Evolutionary conservation across 2,113 vertebrate species (phyloP).

Genomic region (Galbula dea): DNA sequence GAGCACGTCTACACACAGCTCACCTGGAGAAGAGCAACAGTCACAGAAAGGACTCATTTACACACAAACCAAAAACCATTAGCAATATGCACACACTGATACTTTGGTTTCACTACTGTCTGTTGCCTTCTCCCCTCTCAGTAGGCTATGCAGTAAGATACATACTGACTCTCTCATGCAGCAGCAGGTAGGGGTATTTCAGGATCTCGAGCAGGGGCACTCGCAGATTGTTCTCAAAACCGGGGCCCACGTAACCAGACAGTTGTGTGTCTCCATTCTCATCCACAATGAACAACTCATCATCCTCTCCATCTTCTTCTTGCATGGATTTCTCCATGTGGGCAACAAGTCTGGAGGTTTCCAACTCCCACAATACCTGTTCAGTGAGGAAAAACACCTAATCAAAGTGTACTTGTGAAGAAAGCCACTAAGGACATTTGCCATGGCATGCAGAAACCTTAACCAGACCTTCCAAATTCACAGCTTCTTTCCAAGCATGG

Average conservation of each 20-base stretch:
- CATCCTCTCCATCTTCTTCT: conserved; percentile 67
- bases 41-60: background rate
- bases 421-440: background rate
- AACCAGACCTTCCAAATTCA: background rate
- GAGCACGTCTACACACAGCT: conserved; percentile 79
- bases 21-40: conserved; percentile 68
- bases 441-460: background rate
- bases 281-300: conserved; percentile 78
- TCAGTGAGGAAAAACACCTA: background rate
- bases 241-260: conserved; percentile 65
- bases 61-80: background rate
- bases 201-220: conserved; percentile 82
- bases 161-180: conserved; percentile 78
- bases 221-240: conserved; percentile 78
- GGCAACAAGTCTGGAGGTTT: conserved; percentile 76
- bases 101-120: background rate
- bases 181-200: conserved; percentile 82
- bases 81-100: background rate
- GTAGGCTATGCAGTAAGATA: conserved; percentile 14
- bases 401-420: background rate
- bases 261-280: conserved; percentile 67
- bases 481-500: background rate
- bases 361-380: conserved; percentile 79
- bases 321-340: conserved; percentile 73
- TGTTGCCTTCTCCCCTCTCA: background rate